Percentiles rank a stretch among this genome's conserved stretches.
phyloP scores from a whole-genome alignment of 2,113 vertebrate genomes.

The Holacanthus passer region DNA sequence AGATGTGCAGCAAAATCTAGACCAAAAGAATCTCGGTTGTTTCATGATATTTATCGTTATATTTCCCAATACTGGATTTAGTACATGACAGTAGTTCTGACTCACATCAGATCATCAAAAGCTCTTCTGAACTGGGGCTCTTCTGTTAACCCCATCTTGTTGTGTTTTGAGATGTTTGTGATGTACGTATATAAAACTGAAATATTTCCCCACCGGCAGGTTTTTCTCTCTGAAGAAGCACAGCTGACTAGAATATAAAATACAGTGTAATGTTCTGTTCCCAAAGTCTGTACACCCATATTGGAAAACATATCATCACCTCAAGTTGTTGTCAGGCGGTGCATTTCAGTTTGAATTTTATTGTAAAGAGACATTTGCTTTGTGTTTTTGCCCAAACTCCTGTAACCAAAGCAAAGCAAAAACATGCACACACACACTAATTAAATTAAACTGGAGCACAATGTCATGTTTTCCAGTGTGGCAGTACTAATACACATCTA shows the following conservation, averaged over 20 bases:
- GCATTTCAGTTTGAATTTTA: slow-evolving; percentile 1
- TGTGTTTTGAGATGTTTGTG: slow-evolving; percentile 39
- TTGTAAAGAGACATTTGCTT: slow-evolving; percentile 18
- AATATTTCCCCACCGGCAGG: slow-evolving; percentile 28
- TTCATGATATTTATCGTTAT: background rate
- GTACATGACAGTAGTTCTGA: slow-evolving; percentile 2
- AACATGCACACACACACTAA: background rate
- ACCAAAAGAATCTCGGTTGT: background rate
- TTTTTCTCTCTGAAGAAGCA: slow-evolving; percentile 35
- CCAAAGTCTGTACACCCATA: slow-evolving; percentile 8
- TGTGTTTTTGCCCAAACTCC: slow-evolving; percentile 13
- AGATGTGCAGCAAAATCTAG: background rate
- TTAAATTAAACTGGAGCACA: slow-evolving; percentile 21
- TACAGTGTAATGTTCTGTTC: slow-evolving; percentile 3
- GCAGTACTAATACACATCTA: slow-evolving; percentile 26
- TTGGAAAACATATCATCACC: slow-evolving; percentile 26
- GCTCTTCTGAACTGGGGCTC: slow-evolving; percentile 29
- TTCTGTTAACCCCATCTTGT: slow-evolving; percentile 38
- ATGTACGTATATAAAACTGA: slow-evolving; percentile 25
- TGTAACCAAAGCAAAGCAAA: slow-evolving; percentile 40
- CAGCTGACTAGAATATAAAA: slow-evolving; percentile 24
- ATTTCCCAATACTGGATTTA: background rate
- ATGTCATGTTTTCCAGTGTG: slow-evolving; percentile 45
- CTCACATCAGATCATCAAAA: slow-evolving; percentile 37
- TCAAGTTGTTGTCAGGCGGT: background rate